Evolutionary conservation across 2,888 invertebrate genomes (phyloP), one percentile per base, ranked within the genome.

Genomic region (Didymodactylos carnosus): DNA sequence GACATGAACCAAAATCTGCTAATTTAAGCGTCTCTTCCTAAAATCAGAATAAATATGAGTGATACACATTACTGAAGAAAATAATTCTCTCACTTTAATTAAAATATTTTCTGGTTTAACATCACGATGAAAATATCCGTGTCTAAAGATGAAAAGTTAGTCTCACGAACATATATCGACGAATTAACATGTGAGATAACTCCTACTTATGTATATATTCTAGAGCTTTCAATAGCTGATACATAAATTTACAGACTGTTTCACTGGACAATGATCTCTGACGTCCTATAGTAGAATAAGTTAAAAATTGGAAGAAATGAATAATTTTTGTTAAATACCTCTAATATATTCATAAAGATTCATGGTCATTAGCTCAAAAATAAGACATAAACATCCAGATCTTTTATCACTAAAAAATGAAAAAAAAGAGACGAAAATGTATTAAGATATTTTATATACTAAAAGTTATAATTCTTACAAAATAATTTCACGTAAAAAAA

Each of bases 351-450:
- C 88, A 80, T 88, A 88, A 77, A 88, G 84, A 80, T 88, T 88
- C 87, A 88, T 87, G 78, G 88, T 88, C 88, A 88, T 88, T 71
- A 88, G 80, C 79, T 88, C 88, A 79, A 88, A 88, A 72, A 88
- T 85, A 73, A 88, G 84, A 27, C 86, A 86, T 69, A 88, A 83
- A 78, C 85, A 85, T 40, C 88, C 87, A 27, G 85, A 83, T 72
- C 84, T 81, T 53, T 86, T 85, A 80, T 88, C 87, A 81, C 88
- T 88, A 79, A 39, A 80, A 79, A 43, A 40, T n/a, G 41, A 29
- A 23, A 29, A 71, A 69, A 41, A 62, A 46, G 23, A 39, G 73
- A 62, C 41, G 46, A 69, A 40, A 25, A 41, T 27, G 14, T 39
- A 69, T 40, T 69, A 41, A 39, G 41, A 43, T 27, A 39, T 51